phyloP scores from a whole-genome alignment of 2,888 invertebrate species.

The Drosophila percnosoma region DNA sequence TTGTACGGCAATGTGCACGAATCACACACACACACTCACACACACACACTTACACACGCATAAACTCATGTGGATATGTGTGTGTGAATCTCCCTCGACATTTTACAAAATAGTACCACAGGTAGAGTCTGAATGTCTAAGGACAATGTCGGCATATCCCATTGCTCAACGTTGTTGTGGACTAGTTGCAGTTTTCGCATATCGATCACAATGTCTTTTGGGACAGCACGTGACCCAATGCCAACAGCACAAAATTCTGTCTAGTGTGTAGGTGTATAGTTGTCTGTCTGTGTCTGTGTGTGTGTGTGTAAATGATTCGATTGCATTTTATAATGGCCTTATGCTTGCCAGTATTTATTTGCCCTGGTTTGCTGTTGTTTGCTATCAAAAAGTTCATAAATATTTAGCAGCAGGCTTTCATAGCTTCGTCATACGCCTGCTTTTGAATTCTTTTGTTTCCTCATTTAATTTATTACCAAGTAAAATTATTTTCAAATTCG shows the following conservation, averaged over 20 bases:
- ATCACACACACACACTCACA: slow-evolving; percentile 13
- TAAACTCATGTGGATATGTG: slow-evolving; percentile 21
- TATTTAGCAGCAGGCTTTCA: slow-evolving; percentile 48
- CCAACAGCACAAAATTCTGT: slow-evolving; percentile 6
- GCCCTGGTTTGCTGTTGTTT: slow-evolving; percentile 55
- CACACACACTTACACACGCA: slow-evolving; percentile 12
- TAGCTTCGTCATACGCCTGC: neutral
- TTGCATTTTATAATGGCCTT: slow-evolving; percentile 66
- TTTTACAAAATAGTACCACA: slow-evolving; percentile 66
- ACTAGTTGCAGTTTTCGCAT: slow-evolving; percentile 68
- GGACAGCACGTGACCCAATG: slow-evolving; percentile 58
- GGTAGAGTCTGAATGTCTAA: slow-evolving; percentile 62
- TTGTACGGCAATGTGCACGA: slow-evolving; percentile 27
- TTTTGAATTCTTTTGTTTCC: slow-evolving; percentile 32
- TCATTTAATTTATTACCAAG: neutral
- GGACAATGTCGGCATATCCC: slow-evolving; percentile 69
- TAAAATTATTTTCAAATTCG: neutral
- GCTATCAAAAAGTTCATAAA: slow-evolving; percentile 57
- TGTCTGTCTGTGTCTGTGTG: neutral
- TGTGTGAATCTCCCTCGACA: slow-evolving; percentile 49
- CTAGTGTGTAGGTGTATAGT: neutral
- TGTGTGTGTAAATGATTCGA: slow-evolving; percentile 55
- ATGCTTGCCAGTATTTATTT: slow-evolving; percentile 63
- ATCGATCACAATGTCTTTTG: slow-evolving; percentile 66
- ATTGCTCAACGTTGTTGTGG: slow-evolving; percentile 35